These are phyloP conservation scores for Chymomyza fuscimana DNA, from an alignment of 2,888 invertebrate species.

Conservation along the genomic window DNA sequence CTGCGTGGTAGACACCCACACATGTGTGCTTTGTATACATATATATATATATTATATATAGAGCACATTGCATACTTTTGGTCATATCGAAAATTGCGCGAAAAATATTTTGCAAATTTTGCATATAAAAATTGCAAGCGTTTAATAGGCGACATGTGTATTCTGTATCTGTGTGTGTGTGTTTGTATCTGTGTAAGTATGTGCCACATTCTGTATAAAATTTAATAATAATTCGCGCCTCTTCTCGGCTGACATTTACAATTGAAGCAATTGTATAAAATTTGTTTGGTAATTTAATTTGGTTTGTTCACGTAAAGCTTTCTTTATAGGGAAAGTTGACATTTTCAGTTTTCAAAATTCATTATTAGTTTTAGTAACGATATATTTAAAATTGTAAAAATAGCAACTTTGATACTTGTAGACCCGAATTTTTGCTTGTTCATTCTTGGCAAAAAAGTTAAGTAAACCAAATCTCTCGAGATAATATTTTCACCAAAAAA, in stretches of 20 bases:
- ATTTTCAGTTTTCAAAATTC: too few species aligned
- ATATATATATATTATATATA: constrained; percentile 31
- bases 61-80: constrained; percentile 53
- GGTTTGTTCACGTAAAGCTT: background rate
- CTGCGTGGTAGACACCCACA: background rate
- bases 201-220: constrained; percentile 30
- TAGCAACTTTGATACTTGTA: too few species aligned
- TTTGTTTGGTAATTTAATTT: constrained; percentile 65
- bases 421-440: too few species aligned
- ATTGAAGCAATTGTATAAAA: constrained; percentile 47
- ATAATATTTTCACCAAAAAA: too few species aligned
- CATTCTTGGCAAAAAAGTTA: too few species aligned
- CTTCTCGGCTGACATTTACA: constrained; percentile 4
- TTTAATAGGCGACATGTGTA: constrained; percentile 68
- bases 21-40: background rate
- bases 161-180: constrained; percentile 29
- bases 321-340: background rate
- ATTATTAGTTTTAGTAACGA: too few species aligned
- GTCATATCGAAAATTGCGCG: constrained; percentile 48
- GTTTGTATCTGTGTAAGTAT: constrained; percentile 16
- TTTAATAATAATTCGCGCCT: constrained; percentile 61
- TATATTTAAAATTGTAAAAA: too few species aligned
- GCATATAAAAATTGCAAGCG: constrained; percentile 70
- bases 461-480: too few species aligned
- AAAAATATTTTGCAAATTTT: constrained; percentile 54